Conservation (phyloP, 2,888 invertebrate genomes). For the Homarus gammarus region DNA sequence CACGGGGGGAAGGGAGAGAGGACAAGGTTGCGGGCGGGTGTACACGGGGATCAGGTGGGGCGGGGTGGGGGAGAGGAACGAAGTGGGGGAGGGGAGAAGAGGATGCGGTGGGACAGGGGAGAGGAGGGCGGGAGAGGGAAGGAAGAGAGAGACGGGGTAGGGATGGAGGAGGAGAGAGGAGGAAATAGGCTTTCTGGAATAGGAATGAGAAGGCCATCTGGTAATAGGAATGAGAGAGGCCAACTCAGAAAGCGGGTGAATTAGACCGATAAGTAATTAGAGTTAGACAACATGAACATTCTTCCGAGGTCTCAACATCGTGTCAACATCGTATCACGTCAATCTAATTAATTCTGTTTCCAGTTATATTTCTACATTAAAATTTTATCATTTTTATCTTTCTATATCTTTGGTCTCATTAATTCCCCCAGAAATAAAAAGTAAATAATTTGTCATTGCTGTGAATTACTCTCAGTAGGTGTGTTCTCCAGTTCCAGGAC, state of each 20-base stretch:
- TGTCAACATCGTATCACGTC: too few relatives aligned
- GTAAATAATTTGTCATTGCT: background rate
- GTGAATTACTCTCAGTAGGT: background rate
- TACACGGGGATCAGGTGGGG: too few relatives aligned
- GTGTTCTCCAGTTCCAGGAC: background rate
- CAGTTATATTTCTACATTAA: background rate
- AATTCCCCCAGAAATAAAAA: background rate
- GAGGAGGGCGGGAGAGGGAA: background rate
- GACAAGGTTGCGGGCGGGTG: too few relatives aligned
- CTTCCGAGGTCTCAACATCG: too few relatives aligned
- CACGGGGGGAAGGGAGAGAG: background rate
- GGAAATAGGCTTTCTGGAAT: background rate
- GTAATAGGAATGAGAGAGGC: background rate
- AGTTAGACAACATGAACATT: too few relatives aligned
- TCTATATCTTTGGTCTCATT: slow-evolving; percentile 1
- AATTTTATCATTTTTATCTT: background rate
- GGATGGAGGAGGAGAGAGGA: background rate
- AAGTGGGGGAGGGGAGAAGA: background rate
- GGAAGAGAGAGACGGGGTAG: background rate
- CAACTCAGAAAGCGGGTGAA: background rate
- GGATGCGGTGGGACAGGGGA: background rate
- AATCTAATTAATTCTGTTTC: background rate
- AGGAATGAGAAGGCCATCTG: background rate
- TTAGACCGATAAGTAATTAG: background rate
- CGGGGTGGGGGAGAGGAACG: too few relatives aligned